These are phyloP conservation scores for Tinea pellionella DNA, from an alignment of 2,888 invertebrate species.

Conservation along the genomic window DNA sequence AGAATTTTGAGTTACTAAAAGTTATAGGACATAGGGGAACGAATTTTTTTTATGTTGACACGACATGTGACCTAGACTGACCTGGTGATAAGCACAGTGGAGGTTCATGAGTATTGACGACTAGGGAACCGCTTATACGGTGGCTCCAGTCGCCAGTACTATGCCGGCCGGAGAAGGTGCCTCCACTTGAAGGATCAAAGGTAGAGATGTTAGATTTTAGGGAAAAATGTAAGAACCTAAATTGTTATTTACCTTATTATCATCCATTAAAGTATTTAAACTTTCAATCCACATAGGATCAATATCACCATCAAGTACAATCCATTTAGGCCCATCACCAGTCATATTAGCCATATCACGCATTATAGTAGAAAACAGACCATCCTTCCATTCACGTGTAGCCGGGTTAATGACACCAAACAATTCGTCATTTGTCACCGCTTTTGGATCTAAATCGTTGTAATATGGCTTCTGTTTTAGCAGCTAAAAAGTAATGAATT, in stretches of 20 bases:
- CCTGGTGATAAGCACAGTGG: no score
- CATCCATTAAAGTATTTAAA: slow-evolving; percentile 96
- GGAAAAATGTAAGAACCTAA: no score
- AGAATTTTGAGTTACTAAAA: no score
- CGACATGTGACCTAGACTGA: no score
- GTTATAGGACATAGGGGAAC: no score
- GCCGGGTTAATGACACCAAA: slow-evolving; percentile 95
- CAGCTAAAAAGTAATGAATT: slow-evolving; percentile 50
- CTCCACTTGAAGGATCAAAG: no score
- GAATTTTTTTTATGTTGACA: no score
- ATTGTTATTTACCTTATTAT: slow-evolving; percentile 81
- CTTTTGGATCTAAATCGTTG: slow-evolving; percentile 95
- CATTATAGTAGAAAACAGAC: slow-evolving; percentile 93
- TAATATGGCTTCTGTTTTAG: slow-evolving; percentile 84
- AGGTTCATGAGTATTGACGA: no score
- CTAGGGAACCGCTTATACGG: no score
- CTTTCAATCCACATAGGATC: slow-evolving; percentile 99
- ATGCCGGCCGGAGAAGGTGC: no score
- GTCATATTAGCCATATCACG: slow-evolving; percentile 91
- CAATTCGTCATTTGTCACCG: slow-evolving; percentile 94
- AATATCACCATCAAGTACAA: slow-evolving; percentile 94
- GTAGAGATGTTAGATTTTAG: no score
- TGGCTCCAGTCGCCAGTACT: no score
- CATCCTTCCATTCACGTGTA: slow-evolving; percentile 93
- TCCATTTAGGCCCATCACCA: slow-evolving; percentile 92